Base-by-base conservation (phyloP, 2,797 vertebrate genomes). In the Pagetopsis macropterus region DNA sequence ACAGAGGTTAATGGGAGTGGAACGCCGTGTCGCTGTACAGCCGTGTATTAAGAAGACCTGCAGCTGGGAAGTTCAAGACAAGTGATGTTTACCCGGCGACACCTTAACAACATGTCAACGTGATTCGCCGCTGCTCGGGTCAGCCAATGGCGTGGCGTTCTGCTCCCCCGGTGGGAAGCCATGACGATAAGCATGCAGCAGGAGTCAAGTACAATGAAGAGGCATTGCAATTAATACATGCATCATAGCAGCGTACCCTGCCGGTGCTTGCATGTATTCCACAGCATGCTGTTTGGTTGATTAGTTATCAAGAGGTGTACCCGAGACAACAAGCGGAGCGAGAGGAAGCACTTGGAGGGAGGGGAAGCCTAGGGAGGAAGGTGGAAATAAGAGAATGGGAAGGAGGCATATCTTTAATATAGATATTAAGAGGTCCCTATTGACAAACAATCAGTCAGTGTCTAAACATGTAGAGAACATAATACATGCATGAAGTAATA, bases 1-100 rank as follows among this genome's bases (percentile, higher is more conserved):
- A 89, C 82, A 83, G 89, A 88, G 92, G 91, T 93, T 93, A 94
- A 93, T 94, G 77, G 87, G 76, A 89, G 69, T 17, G 68, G 89
- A 86, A 81, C 63, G 59, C 44, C 6, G 52, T 89, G 90, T 86
- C 90, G 84, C 78, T 79, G 80, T 65, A 65, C 78, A 23, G 77
- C 75, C 81, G 45, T 89, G 91, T 91, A 84, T 87, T 79, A 52
- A 58, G 65, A 64, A 57, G 88, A 90, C 85, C 91, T 69, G 71
- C 84, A 65, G 72, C 74, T 66, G 67, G 76, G 79, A 82, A 75
- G 89, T 91, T 89, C 87, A 90, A 66, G 75, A 86, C 69, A 23
- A 75, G 75, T 21, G 65, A 82, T 89, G 90, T 91, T 89, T 91
- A 87, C 89, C 72, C 45, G 27, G 67, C 17, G 58, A 84, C 81